phyloP scores from a whole-genome alignment of 53 echinoderm and acorn worm genomes.

The Hippasteria phrygiana region DNA sequence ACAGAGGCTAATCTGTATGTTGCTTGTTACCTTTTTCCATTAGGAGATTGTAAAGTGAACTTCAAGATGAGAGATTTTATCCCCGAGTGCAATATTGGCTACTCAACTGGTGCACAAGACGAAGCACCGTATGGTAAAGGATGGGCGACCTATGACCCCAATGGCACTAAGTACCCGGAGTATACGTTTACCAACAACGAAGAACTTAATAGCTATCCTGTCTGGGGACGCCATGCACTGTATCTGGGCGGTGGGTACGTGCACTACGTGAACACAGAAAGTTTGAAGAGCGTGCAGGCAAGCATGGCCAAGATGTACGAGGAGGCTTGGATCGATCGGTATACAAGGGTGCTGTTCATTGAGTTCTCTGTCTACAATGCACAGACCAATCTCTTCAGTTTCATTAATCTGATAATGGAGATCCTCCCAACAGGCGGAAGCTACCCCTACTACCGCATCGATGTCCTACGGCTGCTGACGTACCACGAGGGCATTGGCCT shows the following conservation, averaged over 20 bases:
- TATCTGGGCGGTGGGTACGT: conserved; percentile 94
- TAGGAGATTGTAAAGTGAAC: conserved; percentile 21
- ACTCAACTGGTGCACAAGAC: conserved; percentile 69
- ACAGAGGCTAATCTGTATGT: too few relatives aligned
- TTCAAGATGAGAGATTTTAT: conserved; percentile 25
- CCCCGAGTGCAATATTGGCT: conserved; percentile 74
- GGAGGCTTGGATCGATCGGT: conserved; percentile 85
- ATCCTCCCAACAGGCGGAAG: conserved; percentile 86
- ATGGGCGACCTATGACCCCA: conserved; percentile 76
- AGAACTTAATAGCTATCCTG: conserved; percentile 86
- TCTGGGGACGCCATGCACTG: conserved; percentile 81
- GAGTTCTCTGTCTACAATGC: conserved; percentile 93
- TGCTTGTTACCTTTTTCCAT: not conserved
- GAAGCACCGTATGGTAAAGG: conserved; percentile 69
- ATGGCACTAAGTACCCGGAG: conserved; percentile 40
- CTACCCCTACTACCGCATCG: conserved; percentile 70
- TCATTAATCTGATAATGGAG: conserved; percentile 82
- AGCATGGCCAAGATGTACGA: conserved; percentile 61
- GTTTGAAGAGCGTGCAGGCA: not conserved
- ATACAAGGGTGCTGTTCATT: conserved; percentile 87
- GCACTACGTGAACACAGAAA: conserved; percentile 12
- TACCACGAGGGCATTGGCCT: conserved; percentile 81
- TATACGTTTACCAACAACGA: conserved; percentile 77
- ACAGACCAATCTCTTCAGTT: conserved; percentile 92
- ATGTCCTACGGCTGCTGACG: conserved; percentile 76